Base-by-base conservation (phyloP, 1,140 invertebrate species). In the Phymorhynchus buccinoides region DNA sequence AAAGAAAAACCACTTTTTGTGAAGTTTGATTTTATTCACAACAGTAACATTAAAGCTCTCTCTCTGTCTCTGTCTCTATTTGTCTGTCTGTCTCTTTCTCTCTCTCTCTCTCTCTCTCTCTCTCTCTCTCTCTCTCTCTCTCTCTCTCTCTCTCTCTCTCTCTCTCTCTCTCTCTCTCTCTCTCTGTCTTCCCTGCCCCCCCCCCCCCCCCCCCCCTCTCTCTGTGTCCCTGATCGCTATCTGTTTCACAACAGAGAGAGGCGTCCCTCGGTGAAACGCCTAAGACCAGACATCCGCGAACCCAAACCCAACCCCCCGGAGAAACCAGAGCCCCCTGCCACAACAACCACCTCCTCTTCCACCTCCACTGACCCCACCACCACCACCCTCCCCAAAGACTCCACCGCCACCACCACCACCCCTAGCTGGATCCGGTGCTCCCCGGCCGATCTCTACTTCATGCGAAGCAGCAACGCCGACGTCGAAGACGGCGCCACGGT, bases 361-460 rank as follows among this genome's bases (percentile, higher is more conserved):
- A n/a, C n/a, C 16, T 42, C 4, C 22, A 94, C 95, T 84, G 86
- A 86, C 87, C 95, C 84, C n/a, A n/a, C n/a, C n/a, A n/a, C n/a
- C n/a, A n/a, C n/a, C n/a, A n/a, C n/a, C n/a, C 41, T 42, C 16
- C 52, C 4, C 22, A 94, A 95, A 85, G 86, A 86, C 87, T 95
- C 84, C n/a, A n/a, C n/a, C n/a, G n/a, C n/a, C n/a, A n/a, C n/a
- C n/a, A n/a, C n/a, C n/a, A 95, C 95, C 84, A 94, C 94, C 86
- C 95, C 95, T 90, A 95, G 96, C 88, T 98, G 97, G 97, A 96
- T 96, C 27, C 93, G 96, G 75, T 96, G 96, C 71, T 97, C 96
- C 3, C 97, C 97, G 30, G 96, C 97, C 4, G 97, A 98, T 92
- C 94, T 97, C 0, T 98, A 97, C 93, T 98, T 98, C 90, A 94